Percentiles rank a stretch among this genome's conserved stretches.
phyloP scores from a whole-genome alignment of 1,140 invertebrate species.

The Brachionus angularis region DNA sequence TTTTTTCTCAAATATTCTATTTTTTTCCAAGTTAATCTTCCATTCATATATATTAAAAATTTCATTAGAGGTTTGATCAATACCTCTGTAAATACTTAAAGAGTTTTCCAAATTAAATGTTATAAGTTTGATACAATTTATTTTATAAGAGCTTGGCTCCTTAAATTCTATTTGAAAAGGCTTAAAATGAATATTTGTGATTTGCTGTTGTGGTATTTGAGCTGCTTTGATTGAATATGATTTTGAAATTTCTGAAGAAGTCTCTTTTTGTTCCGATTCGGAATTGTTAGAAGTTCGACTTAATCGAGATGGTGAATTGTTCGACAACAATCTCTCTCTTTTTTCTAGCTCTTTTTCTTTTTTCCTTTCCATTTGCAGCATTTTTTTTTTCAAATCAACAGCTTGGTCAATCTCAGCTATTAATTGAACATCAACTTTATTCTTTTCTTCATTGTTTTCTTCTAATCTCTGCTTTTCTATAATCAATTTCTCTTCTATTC shows the following conservation, averaged over 20 bases:
- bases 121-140: constrained; percentile 29
- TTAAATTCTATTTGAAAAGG: constrained; percentile 29
- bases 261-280: not conserved
- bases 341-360: constrained; percentile 40
- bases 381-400: constrained; percentile 21
- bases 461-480: constrained; percentile 57
- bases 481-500: constrained; percentile 67
- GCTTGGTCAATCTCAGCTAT: constrained; percentile 37
- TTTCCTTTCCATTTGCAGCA: constrained; percentile 40
- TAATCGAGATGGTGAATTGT: too few relatives aligned
- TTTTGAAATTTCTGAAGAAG: too few relatives aligned
- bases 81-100: constrained; percentile 8
- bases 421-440: constrained; percentile 64
- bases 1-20: constrained; percentile 60
- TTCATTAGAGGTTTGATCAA: constrained; percentile 12
- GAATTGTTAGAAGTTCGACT: not conserved
- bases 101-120: not conserved
- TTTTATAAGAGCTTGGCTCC: not conserved
- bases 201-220: not conserved
- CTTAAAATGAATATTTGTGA: not conserved
- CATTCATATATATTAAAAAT: constrained; percentile 37
- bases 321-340: too few relatives aligned
- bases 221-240: not conserved
- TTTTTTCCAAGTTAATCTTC: constrained; percentile 63
- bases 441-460: constrained; percentile 62